Evolutionary conservation across 1,140 invertebrate genomes (phyloP), one percentile per base, ranked within the genome.

Genomic region (Triops longicaudatus): DNA sequence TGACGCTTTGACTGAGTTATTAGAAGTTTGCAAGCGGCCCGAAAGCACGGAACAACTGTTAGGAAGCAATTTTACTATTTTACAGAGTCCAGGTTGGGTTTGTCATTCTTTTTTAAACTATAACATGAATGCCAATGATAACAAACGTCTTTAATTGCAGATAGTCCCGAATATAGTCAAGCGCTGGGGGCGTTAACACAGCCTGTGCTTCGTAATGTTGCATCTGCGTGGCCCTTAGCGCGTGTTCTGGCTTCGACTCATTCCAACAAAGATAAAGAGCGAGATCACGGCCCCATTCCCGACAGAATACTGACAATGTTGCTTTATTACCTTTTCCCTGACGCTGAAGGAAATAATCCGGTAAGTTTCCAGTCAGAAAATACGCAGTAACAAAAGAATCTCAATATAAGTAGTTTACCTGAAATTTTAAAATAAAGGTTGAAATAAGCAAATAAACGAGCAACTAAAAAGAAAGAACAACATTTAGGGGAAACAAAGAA

Each of bases 291-390:
- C 1, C 91, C 93, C 10, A 90, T 97, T 81, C 85, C 89, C 17
- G 89, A 91, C 80, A 90, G 92, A 22, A 85, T 92, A 77, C 83
- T 97, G 1, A 89, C 91, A 80, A 87, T 90, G 41, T 89, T 97
- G 77, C 82, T 98, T 26, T 90, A 92, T 82, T 96, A 91, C 84
- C 83, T 98, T 22, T 97, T 97, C 83, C 94, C 95, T 74, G 94
- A 97, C 88, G 92, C 93, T 79, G 89, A 92, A 81, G 88, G 90
- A 74, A 73, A 79, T 37, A 11, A 75, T 22, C 79, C 79, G n/a
- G 80, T 81, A 44, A 22, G 26, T 28, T 41, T 74, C 9, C 10
- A 74, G 31, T 37, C 31, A 4, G 31, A 37, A 37, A 37, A 37
- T 37, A 2, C 31, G 31, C n/a, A n/a, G n/a, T n/a, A n/a, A n/a